Conservation (phyloP, 2,113 vertebrate species). For the Elaphurus davidianus region DNA sequence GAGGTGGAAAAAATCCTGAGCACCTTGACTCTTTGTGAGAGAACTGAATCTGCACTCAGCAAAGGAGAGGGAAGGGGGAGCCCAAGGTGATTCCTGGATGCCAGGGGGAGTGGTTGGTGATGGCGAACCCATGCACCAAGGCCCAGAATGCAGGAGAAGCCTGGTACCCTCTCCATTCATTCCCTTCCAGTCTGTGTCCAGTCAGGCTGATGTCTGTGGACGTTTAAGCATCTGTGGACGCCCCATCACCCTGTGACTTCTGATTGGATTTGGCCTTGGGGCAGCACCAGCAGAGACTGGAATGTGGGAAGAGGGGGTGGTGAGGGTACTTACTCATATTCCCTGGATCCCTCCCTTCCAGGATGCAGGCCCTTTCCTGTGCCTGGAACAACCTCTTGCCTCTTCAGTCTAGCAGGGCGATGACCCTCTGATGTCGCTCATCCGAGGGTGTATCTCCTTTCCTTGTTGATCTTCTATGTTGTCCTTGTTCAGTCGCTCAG, state of each 20-base stretch:
- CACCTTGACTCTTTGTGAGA: background rate
- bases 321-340: accelerated
- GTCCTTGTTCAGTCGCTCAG: background rate
- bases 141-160: background rate
- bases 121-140: accelerated
- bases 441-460: accelerated
- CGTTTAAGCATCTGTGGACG: too few relatives aligned
- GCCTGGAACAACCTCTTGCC: background rate
- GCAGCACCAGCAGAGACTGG: background rate
- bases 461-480: background rate
- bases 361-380: background rate
- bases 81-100: background rate
- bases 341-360: background rate
- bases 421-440: too few relatives aligned
- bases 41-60: background rate
- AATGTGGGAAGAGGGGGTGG: too few relatives aligned
- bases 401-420: background rate
- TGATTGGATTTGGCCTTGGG: background rate
- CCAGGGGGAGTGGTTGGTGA: background rate
- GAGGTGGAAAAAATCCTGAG: background rate
- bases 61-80: background rate
- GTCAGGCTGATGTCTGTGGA: background rate
- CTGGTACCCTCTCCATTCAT: accelerated
- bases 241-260: background rate
- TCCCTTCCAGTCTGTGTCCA: background rate